These are phyloP conservation scores for Procambarus clarkii DNA, from an alignment of 1,140 invertebrate genomes.

Conservation along the genomic window DNA sequence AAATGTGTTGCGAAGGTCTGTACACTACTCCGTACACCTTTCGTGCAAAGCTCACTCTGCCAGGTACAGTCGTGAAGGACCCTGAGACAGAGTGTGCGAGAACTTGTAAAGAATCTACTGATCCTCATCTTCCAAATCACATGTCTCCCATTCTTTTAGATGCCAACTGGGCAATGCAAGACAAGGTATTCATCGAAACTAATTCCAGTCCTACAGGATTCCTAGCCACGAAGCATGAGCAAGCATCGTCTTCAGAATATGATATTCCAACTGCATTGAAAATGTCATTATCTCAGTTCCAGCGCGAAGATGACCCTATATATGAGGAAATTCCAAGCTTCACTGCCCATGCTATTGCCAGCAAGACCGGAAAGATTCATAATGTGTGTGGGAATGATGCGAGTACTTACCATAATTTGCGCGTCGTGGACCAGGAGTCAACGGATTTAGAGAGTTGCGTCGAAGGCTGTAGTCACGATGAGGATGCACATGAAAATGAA, in stretches of 20 bases:
- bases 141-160: background rate
- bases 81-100: constrained; percentile 7
- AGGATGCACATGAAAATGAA: background rate
- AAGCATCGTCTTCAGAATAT: background rate
- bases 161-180: background rate
- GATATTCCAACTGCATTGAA: background rate
- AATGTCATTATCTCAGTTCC: background rate
- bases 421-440: background rate
- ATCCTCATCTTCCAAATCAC: background rate
- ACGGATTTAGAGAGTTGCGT: background rate
- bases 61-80: constrained; percentile 38
- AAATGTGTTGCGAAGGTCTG: background rate
- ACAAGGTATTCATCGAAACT: background rate
- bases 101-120: background rate
- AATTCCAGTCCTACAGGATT: background rate
- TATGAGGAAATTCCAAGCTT: background rate
- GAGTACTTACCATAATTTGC: background rate
- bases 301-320: background rate
- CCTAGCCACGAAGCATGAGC: background rate
- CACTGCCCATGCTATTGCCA: background rate
- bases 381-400: background rate
- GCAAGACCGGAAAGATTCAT: background rate
- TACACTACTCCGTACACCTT: background rate
- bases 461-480: background rate
- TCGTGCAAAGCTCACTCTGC: background rate